Evolutionary conservation across 2,888 invertebrate species (phyloP).

Genomic region (Zygaena filipendulae): DNA sequence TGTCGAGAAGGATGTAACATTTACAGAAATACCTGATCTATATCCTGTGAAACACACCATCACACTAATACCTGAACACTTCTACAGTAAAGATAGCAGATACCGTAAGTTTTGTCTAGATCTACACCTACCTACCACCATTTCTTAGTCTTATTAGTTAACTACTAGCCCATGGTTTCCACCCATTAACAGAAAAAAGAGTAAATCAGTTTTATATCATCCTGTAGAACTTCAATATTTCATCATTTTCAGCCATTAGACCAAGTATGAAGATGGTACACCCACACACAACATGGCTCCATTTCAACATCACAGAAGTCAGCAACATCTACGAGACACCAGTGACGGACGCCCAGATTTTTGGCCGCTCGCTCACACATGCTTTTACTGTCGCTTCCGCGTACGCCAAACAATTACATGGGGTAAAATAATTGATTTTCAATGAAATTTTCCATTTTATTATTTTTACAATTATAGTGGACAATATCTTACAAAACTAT

Average conservation of each 20-base stretch:
- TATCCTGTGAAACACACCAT: conserved; percentile 80
- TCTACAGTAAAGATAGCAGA: conserved; percentile 70
- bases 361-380: conserved; percentile 76
- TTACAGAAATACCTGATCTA: conserved; percentile 74
- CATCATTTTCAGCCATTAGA: conserved; percentile 66
- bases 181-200: too few species aligned
- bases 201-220: too few species aligned
- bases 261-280: conserved; percentile 53
- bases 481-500: not conserved
- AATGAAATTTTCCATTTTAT: not conserved
- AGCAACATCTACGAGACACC: conserved; percentile 75
- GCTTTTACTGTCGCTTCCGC: conserved; percentile 81
- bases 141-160: not conserved
- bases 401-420: conserved; percentile 79
- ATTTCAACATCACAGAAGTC: conserved; percentile 73
- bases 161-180: too few species aligned
- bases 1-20: conserved; percentile 47
- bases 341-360: conserved; percentile 74
- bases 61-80: conserved; percentile 71
- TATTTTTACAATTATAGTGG: not conserved
- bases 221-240: not conserved
- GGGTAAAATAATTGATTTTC: conserved; percentile 49
- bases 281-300: conserved; percentile 84
- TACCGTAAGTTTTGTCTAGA: conserved; percentile 83
- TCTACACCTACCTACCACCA: too few species aligned